phyloP scores from a whole-genome alignment of 2,797 vertebrate genomes.

The Fistularia tabacaria region DNA sequence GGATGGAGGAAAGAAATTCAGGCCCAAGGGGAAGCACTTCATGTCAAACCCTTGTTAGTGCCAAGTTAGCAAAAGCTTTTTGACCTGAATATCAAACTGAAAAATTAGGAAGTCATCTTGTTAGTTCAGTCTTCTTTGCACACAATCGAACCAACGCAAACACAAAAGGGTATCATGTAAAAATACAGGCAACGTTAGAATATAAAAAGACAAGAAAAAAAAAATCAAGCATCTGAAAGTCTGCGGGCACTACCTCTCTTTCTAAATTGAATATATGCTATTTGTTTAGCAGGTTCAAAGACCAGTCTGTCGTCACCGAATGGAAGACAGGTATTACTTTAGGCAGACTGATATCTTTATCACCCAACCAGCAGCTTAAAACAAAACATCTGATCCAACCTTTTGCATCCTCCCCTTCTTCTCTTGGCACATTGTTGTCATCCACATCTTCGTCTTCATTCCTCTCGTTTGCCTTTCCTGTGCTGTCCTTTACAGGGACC shows the following conservation, averaged over 20 bases:
- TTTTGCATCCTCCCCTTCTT: constrained; percentile 62
- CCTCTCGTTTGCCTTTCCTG: constrained; percentile 34
- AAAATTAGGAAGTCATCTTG: constrained; percentile 19
- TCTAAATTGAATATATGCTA: neutral
- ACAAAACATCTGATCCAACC: constrained; percentile 41
- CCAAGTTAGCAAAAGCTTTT: constrained; percentile 18
- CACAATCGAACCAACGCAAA: constrained; percentile 34
- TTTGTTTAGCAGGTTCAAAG: neutral
- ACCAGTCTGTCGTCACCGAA: no score
- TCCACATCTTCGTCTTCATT: constrained; percentile 54
- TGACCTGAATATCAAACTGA: constrained; percentile 15
- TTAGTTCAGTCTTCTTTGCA: constrained; percentile 19
- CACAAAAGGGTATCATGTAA: constrained; percentile 16
- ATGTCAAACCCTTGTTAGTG: constrained; percentile 12
- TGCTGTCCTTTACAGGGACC: constrained; percentile 83
- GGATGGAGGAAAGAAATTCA: constrained; percentile 1
- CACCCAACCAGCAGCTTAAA: neutral
- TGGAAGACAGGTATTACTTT: no score
- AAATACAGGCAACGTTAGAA: no score
- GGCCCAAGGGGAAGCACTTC: constrained; percentile 6
- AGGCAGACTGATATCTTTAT: neutral
- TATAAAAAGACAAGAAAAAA: no score
- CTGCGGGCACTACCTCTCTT: constrained; percentile 4
- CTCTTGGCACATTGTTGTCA: constrained; percentile 63
- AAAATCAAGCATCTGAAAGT: constrained; percentile 6